Evolutionary conservation across 2,797 vertebrate species (phyloP).

Genomic region (Heteromormyrus szaboi): DNA sequence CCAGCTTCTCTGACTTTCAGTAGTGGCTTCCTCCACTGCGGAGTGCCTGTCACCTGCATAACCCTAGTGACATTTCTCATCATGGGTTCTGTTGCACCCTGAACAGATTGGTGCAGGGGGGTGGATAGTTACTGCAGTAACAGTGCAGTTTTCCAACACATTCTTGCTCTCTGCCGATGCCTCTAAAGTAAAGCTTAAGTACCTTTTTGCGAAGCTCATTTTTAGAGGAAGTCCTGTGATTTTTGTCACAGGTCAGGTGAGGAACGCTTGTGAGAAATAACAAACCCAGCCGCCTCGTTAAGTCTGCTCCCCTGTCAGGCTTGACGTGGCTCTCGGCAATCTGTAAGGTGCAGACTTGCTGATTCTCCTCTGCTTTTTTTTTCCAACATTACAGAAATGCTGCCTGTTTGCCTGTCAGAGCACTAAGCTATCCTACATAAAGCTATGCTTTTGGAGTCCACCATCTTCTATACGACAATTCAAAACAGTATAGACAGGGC

Average conservation of each 20-base stretch:
- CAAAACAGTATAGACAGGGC: background rate
- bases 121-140: background rate
- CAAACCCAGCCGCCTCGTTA: conserved; percentile 27
- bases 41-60: background rate
- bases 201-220: conserved; percentile 16
- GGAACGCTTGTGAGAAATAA: conserved; percentile 18
- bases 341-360: conserved; percentile 13
- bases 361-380: background rate
- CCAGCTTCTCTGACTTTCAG: background rate
- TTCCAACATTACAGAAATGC: background rate
- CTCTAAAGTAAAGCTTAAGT: conserved; percentile 14
- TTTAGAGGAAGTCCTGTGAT: conserved; percentile 21
- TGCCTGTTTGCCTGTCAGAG: background rate
- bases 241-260: conserved; percentile 21
- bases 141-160: conserved; percentile 6
- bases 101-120: background rate
- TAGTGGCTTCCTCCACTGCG: background rate
- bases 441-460: background rate
- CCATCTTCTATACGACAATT: background rate
- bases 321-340: background rate
- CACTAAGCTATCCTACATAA: background rate
- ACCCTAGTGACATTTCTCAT: conserved; percentile 6
- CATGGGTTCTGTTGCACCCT: conserved; percentile 3
- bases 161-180: background rate
- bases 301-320: conserved; percentile 20